Percentiles rank a stretch among this genome's conserved stretches.
Evolutionary conservation across 2,797 vertebrate genomes (phyloP).

Genomic region (Argya squamiceps): DNA sequence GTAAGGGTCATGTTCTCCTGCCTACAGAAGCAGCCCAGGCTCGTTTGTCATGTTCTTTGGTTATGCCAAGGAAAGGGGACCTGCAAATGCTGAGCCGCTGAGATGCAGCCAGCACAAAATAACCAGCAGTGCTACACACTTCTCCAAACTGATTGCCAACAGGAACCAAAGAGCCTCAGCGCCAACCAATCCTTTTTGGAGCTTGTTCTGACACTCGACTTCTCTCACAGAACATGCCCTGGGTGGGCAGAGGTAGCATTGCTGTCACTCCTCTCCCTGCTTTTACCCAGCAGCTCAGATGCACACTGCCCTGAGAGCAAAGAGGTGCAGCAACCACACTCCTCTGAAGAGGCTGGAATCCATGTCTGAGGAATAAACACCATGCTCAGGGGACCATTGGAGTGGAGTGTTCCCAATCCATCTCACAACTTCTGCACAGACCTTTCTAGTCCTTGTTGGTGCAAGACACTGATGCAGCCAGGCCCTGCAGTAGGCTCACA

Average conservation of each 20-base stretch:
- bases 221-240: background rate
- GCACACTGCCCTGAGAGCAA: background rate
- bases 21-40: background rate
- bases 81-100: background rate
- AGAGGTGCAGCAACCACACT: background rate
- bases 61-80: background rate
- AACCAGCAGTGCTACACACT: rapidly evolving
- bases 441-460: rapidly evolving
- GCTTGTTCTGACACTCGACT: rapidly evolving
- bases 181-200: background rate
- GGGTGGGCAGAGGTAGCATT: background rate
- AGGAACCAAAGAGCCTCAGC: background rate
- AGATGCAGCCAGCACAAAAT: background rate
- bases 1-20: background rate
- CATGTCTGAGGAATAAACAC: rapidly evolving
- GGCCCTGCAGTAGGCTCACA: background rate
- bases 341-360: background rate
- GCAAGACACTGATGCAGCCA: rapidly evolving
- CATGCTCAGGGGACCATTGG: rapidly evolving
- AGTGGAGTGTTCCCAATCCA: background rate
- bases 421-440: no score
- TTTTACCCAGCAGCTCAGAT: background rate
- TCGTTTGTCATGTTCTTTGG: background rate
- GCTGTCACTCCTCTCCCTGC: background rate
- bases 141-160: background rate